These are phyloP conservation scores for Acanthococcus lagerstroemiae DNA, from an alignment of 2,888 invertebrate species.

Conservation along the genomic window DNA sequence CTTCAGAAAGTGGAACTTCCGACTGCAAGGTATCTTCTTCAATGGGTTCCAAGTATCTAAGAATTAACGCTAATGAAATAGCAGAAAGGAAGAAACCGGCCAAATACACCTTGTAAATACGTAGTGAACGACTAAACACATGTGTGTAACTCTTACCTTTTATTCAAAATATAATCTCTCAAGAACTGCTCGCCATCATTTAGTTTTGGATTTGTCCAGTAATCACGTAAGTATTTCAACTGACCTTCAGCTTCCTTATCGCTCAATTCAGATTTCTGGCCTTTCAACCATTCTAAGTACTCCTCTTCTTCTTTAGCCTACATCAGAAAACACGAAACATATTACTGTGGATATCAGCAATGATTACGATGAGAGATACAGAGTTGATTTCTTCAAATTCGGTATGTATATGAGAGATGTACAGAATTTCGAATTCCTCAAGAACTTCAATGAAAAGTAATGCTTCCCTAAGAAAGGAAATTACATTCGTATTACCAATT, in stretches of 20 bases:
- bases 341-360: too few species aligned
- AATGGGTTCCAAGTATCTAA: conserved; percentile 46
- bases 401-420: background rate
- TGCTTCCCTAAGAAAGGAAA: background rate
- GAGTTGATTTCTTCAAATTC: background rate
- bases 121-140: too few species aligned
- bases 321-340: conserved; percentile 8
- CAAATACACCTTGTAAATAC: background rate
- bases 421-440: too few species aligned
- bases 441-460: background rate
- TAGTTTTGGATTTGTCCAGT: conserved; percentile 74
- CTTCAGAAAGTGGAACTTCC: conserved; percentile 56
- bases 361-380: too few species aligned
- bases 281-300: conserved; percentile 71
- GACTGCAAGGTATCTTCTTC: conserved; percentile 45
- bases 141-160: conserved; percentile 56
- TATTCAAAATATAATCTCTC: conserved; percentile 82
- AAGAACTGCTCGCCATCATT: conserved; percentile 79
- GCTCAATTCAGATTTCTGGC: conserved; percentile 53
- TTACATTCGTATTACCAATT: background rate
- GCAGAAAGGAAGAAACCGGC: conserved; percentile 12
- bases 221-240: conserved; percentile 64
- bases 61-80: too few species aligned
- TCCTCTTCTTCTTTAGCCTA: conserved; percentile 47
- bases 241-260: conserved; percentile 52